A percentile compares a stretch with the other conserved stretches of the same genome.
Conservation (phyloP, 1,140 invertebrate genomes). For the Drosophila navojoa region DNA sequence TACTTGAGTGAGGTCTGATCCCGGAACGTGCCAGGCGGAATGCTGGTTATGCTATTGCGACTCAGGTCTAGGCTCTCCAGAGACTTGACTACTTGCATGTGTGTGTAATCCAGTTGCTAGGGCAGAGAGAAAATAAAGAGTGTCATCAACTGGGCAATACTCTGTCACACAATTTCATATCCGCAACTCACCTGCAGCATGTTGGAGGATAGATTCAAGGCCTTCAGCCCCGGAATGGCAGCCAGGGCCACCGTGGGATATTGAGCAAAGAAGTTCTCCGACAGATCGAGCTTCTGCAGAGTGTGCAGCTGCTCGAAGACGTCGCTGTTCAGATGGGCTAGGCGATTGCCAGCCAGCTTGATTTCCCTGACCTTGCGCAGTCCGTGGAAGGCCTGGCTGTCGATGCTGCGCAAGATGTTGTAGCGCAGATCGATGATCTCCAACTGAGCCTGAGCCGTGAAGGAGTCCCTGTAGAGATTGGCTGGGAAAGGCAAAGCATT, state of each 20-base stretch:
- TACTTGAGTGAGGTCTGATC: constrained; percentile 88
- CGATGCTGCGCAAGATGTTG: constrained; percentile 90
- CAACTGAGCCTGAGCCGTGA: constrained; percentile 87
- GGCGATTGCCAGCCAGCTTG: constrained; percentile 90
- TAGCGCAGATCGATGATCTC: constrained; percentile 90
- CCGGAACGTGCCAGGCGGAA: constrained; percentile 91
- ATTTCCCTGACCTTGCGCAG: constrained; percentile 88
- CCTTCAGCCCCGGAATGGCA: constrained; percentile 87
- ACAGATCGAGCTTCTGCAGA: constrained; percentile 91
- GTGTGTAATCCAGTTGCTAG: constrained; percentile 88
- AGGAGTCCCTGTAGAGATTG: constrained; percentile 87
- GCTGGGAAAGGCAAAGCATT: constrained; percentile 84
- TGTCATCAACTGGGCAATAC: neutral
- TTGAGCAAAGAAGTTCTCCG: constrained; percentile 92
- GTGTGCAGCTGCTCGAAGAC: constrained; percentile 89
- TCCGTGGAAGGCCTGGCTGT: constrained; percentile 89
- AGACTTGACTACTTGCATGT: constrained; percentile 87
- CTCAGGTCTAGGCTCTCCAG: constrained; percentile 92
- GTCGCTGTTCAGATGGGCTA: constrained; percentile 91
- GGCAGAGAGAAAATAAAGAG: neutral
- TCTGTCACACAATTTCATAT: too few relatives aligned
- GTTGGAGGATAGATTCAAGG: constrained; percentile 92
- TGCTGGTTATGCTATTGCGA: constrained; percentile 91
- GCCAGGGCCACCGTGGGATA: constrained; percentile 92
- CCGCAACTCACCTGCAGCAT: constrained; percentile 86